A percentile compares a stretch with the other conserved stretches of the same genome.
Evolutionary conservation across 2,797 vertebrate species (phyloP).

Genomic region (Neosilurus hyrtlii): DNA sequence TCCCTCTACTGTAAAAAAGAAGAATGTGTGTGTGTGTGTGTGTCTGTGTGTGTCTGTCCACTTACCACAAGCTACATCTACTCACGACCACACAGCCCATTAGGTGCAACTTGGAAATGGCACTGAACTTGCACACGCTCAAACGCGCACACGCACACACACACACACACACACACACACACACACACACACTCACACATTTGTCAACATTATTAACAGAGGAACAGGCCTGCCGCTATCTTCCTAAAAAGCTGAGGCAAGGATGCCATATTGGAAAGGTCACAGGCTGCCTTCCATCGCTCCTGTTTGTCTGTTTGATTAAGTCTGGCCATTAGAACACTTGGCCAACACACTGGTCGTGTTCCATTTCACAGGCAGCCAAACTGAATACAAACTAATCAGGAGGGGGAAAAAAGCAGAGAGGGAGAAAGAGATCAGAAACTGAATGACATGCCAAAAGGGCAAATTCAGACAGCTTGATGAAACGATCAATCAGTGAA

Average conservation of each 20-base stretch:
- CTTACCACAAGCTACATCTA: constrained; percentile 36
- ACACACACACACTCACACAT: constrained; percentile 31
- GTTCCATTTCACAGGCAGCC: constrained; percentile 56
- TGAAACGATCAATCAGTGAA: constrained; percentile 65
- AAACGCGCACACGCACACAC: constrained; percentile 13
- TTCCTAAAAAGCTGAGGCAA: constrained; percentile 48
- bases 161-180: constrained; percentile 31
- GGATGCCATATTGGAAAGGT: constrained; percentile 68
- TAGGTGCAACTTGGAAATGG: constrained; percentile 51
- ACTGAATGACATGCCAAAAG: constrained; percentile 45
- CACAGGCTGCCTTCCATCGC: constrained; percentile 63
- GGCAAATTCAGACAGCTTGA: constrained; percentile 58
- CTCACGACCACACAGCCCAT: constrained; percentile 40
- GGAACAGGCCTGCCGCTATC: constrained; percentile 47
- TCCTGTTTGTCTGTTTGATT: constrained; percentile 75
- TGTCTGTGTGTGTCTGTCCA: constrained; percentile 22
- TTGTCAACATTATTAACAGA: constrained; percentile 58
- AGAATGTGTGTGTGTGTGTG: constrained; percentile 34
- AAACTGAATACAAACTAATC: constrained; percentile 72
- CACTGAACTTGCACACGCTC: constrained; percentile 22
- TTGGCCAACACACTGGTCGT: constrained; percentile 56
- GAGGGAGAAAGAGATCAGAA: constrained; percentile 36
- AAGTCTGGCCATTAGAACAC: constrained; percentile 73
- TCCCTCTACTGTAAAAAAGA: constrained; percentile 56
- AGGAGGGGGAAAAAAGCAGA: constrained; percentile 29